Evolutionary conservation across 2,888 invertebrate genomes (phyloP), one percentile per base, ranked within the genome.

Genomic region (Megamerina dolium): DNA sequence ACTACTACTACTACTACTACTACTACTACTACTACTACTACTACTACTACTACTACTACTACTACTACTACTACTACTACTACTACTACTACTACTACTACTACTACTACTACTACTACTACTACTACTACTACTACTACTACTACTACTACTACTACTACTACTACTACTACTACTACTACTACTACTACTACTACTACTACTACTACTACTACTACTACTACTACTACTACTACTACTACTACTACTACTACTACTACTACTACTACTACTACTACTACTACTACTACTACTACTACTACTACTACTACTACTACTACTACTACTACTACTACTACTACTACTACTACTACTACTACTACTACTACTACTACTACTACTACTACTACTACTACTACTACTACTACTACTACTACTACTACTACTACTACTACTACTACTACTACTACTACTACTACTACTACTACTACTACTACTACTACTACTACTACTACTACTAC

Each of bases 91-190:
- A 26, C 26, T 32, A 32, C 16, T 32, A 32, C 16, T 32, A 32
- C 16, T 32, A 32, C 16, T 32, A 32, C 16, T 32, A 32, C 16
- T 32, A 32, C n/a, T 32, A 32, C 16, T 32, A 32, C 16, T 32
- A 32, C 16, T 32, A 32, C 16, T 32, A 32, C 16, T 32, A 32
- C 16, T 32, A 32, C n/a, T 32, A 32, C n/a, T 32, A 32, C n/a
- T 32, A 32, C 16, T 32, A 32, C 16, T 32, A 32, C 16, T 32
- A 32, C 16, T 32, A 32, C 16, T 32, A 32, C 16, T 32, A 32
- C 16, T 32, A 32, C 16, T 32, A 32, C 16, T 32, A 32, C 16
- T 32, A 32, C 16, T 32, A 14, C 16, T 32, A 32, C 16, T 32
- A 32, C 16, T 32, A 32, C 16, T 32, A 14, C 16, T 13, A 32